Conservation (phyloP, 1,140 invertebrate species). For the Zelostemma sp. region DNA sequence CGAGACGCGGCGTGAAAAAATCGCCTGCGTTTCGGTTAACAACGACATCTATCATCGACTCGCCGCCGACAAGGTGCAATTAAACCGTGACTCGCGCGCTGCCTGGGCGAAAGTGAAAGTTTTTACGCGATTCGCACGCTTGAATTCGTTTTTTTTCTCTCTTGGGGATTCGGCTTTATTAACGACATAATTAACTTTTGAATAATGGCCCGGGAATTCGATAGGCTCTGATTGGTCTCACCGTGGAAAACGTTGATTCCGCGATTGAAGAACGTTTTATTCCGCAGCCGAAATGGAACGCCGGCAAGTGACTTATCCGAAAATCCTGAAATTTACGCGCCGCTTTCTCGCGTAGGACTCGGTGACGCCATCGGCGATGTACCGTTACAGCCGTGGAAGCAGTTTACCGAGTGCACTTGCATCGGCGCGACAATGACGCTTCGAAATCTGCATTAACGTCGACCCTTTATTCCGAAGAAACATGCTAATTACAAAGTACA, state of each 20-base stretch:
- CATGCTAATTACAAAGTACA: constrained; percentile 66
- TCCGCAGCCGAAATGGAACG: neutral
- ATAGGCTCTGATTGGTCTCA: neutral
- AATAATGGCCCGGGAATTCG: neutral
- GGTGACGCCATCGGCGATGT: constrained; percentile 30
- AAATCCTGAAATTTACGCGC: constrained; percentile 42
- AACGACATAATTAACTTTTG: neutral
- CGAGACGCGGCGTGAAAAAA: constrained; percentile 18
- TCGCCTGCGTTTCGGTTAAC: neutral
- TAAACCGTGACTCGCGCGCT: constrained; percentile 17
- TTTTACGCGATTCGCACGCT: neutral
- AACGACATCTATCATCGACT: neutral
- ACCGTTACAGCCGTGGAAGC: constrained; percentile 9
- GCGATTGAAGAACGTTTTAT: neutral
- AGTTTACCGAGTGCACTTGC: constrained; percentile 9
- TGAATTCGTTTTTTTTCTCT: neutral
- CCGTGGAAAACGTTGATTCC: neutral
- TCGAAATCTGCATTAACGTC: constrained; percentile 12
- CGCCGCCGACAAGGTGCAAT: constrained; percentile 20
- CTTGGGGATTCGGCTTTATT: neutral
- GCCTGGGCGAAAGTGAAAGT: constrained; percentile 24
- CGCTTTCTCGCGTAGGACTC: constrained; percentile 26
- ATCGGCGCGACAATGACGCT: constrained; percentile 5
- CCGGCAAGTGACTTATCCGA: neutral
- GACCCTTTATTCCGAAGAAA: constrained; percentile 18